Conservation (phyloP, 2,113 vertebrate genomes). For the Capreolus pygargus region DNA sequence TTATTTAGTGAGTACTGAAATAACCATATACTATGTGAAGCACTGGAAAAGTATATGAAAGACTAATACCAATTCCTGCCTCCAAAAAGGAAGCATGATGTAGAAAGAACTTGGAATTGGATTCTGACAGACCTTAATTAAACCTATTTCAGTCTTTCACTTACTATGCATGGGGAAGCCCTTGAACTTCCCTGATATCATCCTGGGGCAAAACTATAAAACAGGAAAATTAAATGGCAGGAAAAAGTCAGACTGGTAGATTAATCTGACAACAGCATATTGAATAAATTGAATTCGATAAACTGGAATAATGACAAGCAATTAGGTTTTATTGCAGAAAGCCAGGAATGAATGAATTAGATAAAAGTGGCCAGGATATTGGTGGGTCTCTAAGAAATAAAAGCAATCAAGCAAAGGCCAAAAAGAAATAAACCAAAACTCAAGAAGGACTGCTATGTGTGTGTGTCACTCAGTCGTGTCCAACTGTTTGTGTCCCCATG, state of each 20-base stretch:
- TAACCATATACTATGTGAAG: neutral
- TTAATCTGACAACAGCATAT: neutral
- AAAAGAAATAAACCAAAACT: neutral
- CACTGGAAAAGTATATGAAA: neutral
- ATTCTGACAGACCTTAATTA: neutral
- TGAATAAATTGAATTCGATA: neutral
- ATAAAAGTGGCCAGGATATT: neutral
- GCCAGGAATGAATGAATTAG: neutral
- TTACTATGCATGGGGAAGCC: neutral
- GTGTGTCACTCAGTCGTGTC: neutral
- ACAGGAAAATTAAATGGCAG: neutral
- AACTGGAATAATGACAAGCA: neutral
- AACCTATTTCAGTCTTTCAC: neutral
- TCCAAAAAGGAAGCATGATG: neutral
- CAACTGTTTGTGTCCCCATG: neutral
- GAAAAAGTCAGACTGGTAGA: neutral
- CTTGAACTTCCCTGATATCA: neutral
- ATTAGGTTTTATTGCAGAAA: neutral
- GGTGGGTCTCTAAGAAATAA: neutral
- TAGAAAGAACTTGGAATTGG: neutral
- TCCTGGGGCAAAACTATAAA: neutral
- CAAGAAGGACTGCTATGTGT: neutral
- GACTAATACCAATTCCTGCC: neutral
- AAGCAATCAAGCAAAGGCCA: neutral
- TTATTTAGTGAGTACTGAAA: neutral